Percentiles rank a stretch among this genome's conserved stretches.
phyloP scores from a whole-genome alignment of 2,797 vertebrate genomes.

The Epinephelus malabaricus region DNA sequence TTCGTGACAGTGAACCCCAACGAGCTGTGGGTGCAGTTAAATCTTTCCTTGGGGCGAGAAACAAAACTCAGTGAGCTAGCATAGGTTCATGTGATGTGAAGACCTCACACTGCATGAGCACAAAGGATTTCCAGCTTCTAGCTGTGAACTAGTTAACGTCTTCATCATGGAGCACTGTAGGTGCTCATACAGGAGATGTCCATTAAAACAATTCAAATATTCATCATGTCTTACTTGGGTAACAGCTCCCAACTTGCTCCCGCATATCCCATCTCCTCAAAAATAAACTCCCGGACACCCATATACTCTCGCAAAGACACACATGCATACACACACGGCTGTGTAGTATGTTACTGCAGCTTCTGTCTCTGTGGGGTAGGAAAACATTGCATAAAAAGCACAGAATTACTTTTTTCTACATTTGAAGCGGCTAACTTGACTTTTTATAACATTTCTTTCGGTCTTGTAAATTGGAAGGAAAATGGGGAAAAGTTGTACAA shows the following conservation, averaged over 20 bases:
- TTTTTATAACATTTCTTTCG: conserved; percentile 12
- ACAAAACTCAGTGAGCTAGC: neutral
- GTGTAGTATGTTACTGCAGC: conserved; percentile 8
- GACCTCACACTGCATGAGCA: conserved; percentile 7
- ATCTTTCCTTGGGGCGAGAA: neutral
- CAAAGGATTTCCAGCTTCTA: neutral
- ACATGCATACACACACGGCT: conserved; percentile 1
- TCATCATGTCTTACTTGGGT: conserved; percentile 36
- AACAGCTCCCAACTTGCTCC: conserved; percentile 21
- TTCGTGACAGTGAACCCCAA: neutral
- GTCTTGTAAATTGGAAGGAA: neutral
- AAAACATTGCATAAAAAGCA: conserved; percentile 14
- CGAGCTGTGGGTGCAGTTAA: neutral
- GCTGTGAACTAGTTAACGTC: conserved; percentile 19
- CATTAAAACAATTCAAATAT: conserved; percentile 71
- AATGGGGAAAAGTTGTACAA: neutral
- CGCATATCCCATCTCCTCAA: conserved; percentile 28
- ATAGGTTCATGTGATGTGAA: neutral
- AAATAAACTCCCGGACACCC: conserved; percentile 34
- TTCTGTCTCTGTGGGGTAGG: neutral
- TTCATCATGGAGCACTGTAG: conserved; percentile 1
- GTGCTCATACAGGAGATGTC: conserved; percentile 59
- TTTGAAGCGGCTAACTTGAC: conserved; percentile 1
- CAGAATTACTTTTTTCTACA: neutral
- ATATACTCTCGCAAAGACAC: neutral